Evolutionary conservation across 2,797 vertebrate genomes (phyloP).

Genomic region (Labeo calbasu): DNA sequence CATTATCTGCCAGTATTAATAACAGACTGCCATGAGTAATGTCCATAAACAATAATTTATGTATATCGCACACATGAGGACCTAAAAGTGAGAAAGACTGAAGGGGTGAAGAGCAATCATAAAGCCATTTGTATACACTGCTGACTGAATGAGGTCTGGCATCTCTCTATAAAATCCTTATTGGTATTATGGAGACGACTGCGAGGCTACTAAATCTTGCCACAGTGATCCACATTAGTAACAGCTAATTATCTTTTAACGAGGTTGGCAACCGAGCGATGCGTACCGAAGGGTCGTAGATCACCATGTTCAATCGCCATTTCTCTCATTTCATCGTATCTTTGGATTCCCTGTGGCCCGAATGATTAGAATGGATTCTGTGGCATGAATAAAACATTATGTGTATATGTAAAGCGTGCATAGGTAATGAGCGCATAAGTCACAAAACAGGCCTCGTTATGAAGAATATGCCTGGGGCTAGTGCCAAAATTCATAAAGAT

Average conservation of each 20-base stretch:
- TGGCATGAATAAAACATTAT: constrained; percentile 45
- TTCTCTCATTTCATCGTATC: constrained; percentile 17
- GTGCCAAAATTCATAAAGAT: constrained; percentile 16
- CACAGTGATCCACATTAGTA: constrained; percentile 72
- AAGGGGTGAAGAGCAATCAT: constrained; percentile 52
- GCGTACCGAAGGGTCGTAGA: constrained; percentile 53
- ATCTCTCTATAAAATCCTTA: constrained; percentile 63
- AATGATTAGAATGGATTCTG: constrained; percentile 3
- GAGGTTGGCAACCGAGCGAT: constrained; percentile 61
- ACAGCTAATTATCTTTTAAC: constrained; percentile 76
- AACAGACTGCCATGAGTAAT: constrained; percentile 3
- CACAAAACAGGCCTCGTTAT: constrained; percentile 12
- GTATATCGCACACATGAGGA: constrained; percentile 30
- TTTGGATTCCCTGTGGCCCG: constrained; percentile 20
- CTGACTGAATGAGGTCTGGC: constrained; percentile 55
- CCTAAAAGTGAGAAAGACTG: constrained; percentile 32
- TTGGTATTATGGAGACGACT: constrained; percentile 69
- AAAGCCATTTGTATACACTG: constrained; percentile 62
- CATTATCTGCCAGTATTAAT: not conserved
- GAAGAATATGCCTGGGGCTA: constrained; percentile 11
- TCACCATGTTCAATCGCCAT: constrained; percentile 48
- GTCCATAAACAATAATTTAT: constrained; percentile 32
- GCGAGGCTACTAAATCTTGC: constrained; percentile 68
- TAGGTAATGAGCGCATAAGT: constrained; percentile 21
- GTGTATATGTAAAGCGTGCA: constrained; percentile 33